phyloP scores from a whole-genome alignment of 2,113 vertebrate species.

The Struthidea cinerea region DNA sequence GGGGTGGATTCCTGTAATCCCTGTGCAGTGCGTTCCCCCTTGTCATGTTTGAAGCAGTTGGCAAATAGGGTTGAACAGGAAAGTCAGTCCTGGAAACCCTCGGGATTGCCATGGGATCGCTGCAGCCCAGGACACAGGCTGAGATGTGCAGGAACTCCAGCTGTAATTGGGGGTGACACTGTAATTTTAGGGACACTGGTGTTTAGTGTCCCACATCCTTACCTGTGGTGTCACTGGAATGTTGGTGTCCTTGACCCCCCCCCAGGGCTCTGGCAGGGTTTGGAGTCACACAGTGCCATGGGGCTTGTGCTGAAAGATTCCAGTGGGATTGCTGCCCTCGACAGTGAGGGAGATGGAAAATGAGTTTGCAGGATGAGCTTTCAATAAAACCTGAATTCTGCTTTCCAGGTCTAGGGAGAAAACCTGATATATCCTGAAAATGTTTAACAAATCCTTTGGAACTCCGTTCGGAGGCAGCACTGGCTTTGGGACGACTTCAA shows the following conservation, averaged over 20 bases:
- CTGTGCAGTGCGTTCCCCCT: not conserved
- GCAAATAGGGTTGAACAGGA: not conserved
- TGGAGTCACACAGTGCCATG: fast-evolving
- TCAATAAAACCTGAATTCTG: not conserved
- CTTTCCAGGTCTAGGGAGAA: slow-evolving; percentile 64
- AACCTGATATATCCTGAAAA: slow-evolving; percentile 71
- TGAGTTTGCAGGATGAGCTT: not conserved
- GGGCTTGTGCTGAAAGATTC: fast-evolving
- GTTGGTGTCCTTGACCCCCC: no score
- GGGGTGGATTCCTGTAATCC: not conserved
- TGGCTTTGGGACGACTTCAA: slow-evolving; percentile 88
- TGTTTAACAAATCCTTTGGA: slow-evolving; percentile 98
- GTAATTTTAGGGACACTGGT: not conserved
- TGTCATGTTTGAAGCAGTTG: fast-evolving
- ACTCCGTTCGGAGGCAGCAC: slow-evolving; percentile 89
- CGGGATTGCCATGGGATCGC: fast-evolving
- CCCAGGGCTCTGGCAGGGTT: not conserved
- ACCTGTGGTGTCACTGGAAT: not conserved
- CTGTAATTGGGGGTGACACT: not conserved
- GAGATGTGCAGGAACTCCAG: not conserved
- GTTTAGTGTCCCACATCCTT: not conserved
- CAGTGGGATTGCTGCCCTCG: fast-evolving
- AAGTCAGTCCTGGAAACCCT: not conserved
- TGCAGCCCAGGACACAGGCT: not conserved
- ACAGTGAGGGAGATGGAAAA: fast-evolving